A percentile compares a stretch with the other conserved stretches of the same genome.
Evolutionary conservation across 2,888 invertebrate species (phyloP).

Genomic region (Arenicola marina): DNA sequence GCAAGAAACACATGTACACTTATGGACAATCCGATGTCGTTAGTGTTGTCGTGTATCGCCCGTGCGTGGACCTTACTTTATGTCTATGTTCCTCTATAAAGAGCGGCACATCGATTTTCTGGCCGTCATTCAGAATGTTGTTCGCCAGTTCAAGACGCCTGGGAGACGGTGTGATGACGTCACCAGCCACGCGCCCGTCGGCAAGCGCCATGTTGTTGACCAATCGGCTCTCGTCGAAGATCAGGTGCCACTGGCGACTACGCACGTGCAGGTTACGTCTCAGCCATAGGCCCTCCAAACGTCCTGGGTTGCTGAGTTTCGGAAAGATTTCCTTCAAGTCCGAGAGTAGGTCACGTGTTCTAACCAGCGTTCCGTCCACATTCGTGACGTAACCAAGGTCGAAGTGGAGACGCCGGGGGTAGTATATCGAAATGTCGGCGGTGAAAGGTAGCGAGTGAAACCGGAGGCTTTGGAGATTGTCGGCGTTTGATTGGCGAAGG

Average conservation of each 20-base stretch:
- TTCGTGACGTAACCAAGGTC: slow-evolving; percentile 20
- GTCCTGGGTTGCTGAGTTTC: not conserved
- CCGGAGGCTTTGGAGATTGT: not conserved
- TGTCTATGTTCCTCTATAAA: too few relatives aligned
- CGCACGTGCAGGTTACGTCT: not conserved
- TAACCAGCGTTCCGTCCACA: slow-evolving; percentile 16
- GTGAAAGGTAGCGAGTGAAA: slow-evolving; percentile 1
- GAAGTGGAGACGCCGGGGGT: slow-evolving; percentile 8
- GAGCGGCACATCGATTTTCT: too few relatives aligned
- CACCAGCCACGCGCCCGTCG: slow-evolving; percentile 18
- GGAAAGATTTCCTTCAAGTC: slow-evolving; percentile 4
- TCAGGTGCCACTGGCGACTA: slow-evolving; percentile 18
- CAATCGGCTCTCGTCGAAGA: slow-evolving; percentile 11
- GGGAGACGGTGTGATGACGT: too few relatives aligned
- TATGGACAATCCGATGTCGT: too few relatives aligned
- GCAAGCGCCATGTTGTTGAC: slow-evolving; percentile 15
- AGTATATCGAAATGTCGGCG: slow-evolving; percentile 3
- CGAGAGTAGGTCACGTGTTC: not conserved
- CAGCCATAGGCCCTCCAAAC: slow-evolving; percentile 14
- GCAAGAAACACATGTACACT: too few relatives aligned
- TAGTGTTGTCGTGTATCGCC: too few relatives aligned
- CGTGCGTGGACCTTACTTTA: too few relatives aligned
- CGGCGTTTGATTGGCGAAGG: not conserved
- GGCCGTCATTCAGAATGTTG: too few relatives aligned
- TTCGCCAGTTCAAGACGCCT: too few relatives aligned